These are phyloP conservation scores for Prunella himalayana DNA, from an alignment of 2,113 vertebrate genomes.

Conservation along the genomic window DNA sequence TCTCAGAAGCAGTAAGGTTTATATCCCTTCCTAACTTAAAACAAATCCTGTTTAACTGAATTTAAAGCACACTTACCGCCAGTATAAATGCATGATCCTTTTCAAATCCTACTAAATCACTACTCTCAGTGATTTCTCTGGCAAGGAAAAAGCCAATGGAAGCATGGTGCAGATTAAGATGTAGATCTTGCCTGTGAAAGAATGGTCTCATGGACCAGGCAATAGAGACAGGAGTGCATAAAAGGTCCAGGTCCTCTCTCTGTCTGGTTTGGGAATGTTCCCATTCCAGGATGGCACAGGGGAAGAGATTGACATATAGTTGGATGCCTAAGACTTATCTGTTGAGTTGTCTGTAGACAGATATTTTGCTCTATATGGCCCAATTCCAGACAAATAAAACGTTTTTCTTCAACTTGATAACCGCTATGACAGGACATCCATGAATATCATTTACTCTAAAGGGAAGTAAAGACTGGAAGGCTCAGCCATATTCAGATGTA, in stretches of 20 bases:
- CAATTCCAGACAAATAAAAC: not conserved
- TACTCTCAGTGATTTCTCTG: not conserved
- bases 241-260: not conserved
- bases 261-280: not conserved
- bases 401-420: not conserved
- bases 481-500: not conserved
- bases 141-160: not conserved
- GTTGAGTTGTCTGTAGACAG: not conserved
- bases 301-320: not conserved
- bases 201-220: not conserved
- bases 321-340: not conserved
- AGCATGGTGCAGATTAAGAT: not conserved
- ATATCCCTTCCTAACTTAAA: conserved; percentile 16
- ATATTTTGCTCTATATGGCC: not conserved
- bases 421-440: not conserved
- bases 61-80: conserved; percentile 3
- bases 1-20: not conserved
- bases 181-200: not conserved
- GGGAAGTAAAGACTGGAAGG: not conserved
- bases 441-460: not conserved
- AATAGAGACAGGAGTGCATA: not conserved
- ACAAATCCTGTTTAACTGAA: conserved; percentile 28
- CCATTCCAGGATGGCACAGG: not conserved
- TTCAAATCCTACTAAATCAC: conserved; percentile 37
- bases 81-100: conserved; percentile 5